Base-by-base conservation (phyloP, 1,140 invertebrate species). In the Rhagoletis zephyria region DNA sequence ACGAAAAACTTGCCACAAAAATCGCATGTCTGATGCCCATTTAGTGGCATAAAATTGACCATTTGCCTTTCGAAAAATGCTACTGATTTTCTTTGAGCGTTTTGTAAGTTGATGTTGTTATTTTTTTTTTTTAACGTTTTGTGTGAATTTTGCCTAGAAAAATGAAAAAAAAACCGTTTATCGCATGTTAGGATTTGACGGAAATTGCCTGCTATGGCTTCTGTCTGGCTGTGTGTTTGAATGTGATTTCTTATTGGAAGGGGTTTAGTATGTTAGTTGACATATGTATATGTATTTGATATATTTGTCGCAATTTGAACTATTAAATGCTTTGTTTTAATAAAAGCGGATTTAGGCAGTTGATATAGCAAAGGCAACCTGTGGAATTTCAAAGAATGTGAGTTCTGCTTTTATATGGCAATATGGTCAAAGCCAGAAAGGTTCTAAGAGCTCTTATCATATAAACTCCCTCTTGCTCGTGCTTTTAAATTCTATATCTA, bases 11-110 rank as follows among this genome's bases (percentile, higher is more conserved):
- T 42, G 67, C 67, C 1, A 48, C 42, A 30, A 4, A 74, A 74
- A 74, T 74, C 67, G 67, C 67, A 74, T 74, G 67, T 74, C 67
- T 74, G 40, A 16, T 74, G 67, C 67, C 67, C 67, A 74, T 74
- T 74, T 74, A 1, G 67, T 74, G 42, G 42, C 67, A n/a, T 42
- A 48, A 9, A 74, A 74, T 74, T 74, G 67, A 74, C 67, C 67
- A 48, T 74, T 74, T 74, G 67, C 67, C 67, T 74, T 74, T 74
- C 10, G 42, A 16, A 16, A 40, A 48, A 74, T 3, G 42, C 14
- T 48, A 45, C 14, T n/a, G 1, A 40, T 74, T 45, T 48, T 45
- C 45, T 48, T 16, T 42, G 14, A 74, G 67, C 67, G 42, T 45
- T 74, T 74, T 74, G 67, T 48, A 74, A 74, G 40, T 30, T 74